Conservation (phyloP, 2,888 invertebrate species). For the Clanis bilineata region DNA sequence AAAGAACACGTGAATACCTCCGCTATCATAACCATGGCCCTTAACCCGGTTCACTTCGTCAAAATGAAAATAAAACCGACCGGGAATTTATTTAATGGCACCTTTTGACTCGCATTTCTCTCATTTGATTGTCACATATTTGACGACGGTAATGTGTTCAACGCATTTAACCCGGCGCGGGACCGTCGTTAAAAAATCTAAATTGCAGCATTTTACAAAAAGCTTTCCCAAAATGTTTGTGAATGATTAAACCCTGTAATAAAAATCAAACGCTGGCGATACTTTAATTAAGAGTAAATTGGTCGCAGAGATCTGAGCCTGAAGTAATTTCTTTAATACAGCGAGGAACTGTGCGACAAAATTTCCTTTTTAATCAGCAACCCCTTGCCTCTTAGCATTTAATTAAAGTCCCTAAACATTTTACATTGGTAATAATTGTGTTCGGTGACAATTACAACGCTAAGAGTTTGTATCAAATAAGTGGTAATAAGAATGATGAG, state of each 20-base stretch:
- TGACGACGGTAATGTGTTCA: slow-evolving; percentile 1
- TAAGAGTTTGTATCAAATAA: slow-evolving; percentile 59
- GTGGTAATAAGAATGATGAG: slow-evolving; percentile 26
- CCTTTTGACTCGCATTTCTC: neutral
- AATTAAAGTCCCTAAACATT: slow-evolving; percentile 68
- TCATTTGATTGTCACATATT: slow-evolving; percentile 11
- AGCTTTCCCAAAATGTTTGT: neutral
- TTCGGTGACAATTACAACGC: slow-evolving; percentile 46
- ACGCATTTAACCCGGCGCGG: neutral
- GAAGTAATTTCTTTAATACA: slow-evolving; percentile 52
- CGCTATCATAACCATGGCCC: slow-evolving; percentile 43
- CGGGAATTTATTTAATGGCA: slow-evolving; percentile 44
- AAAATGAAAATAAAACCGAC: slow-evolving; percentile 38
- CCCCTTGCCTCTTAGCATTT: slow-evolving; percentile 55
- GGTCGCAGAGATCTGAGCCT: slow-evolving; percentile 40
- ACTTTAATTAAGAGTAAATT: slow-evolving; percentile 44
- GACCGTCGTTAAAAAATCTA: slow-evolving; percentile 11
- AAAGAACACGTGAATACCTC: slow-evolving; percentile 52
- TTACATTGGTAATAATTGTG: slow-evolving; percentile 68
- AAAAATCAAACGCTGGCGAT: slow-evolving; percentile 26
- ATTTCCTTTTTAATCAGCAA: slow-evolving; percentile 58
- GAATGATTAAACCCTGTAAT: slow-evolving; percentile 6
- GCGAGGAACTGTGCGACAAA: slow-evolving; percentile 34
- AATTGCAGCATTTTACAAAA: neutral
- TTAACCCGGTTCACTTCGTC: slow-evolving; percentile 32